A percentile compares a stretch with the other conserved stretches of the same genome.
Conservation (phyloP, 35 echinoderm and acorn worm genomes). For the Antedon bifida region DNA sequence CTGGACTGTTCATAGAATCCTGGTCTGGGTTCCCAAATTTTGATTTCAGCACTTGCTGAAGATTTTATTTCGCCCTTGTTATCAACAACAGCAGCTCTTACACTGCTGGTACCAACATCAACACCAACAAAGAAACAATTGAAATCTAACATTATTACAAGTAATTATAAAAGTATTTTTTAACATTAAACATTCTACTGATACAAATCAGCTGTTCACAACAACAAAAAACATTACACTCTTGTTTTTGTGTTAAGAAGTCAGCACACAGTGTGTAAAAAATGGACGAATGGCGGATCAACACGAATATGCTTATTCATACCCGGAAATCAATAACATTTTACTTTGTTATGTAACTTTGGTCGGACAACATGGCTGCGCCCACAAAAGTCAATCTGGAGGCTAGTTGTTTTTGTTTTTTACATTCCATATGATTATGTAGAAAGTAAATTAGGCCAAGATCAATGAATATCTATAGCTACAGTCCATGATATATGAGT, state of each 20-base stretch:
- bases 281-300: neutral
- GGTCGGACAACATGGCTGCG: neutral
- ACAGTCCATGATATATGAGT: too few relatives aligned
- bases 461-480: too few relatives aligned
- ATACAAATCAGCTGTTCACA: too few relatives aligned
- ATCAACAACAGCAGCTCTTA: constrained; percentile 60
- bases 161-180: too few relatives aligned
- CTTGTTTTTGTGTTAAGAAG: too few relatives aligned
- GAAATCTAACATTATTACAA: neutral
- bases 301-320: neutral
- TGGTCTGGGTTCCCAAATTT: constrained; percentile 43
- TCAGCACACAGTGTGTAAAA: neutral
- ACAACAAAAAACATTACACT: too few relatives aligned
- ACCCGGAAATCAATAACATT: neutral
- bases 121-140: constrained; percentile 48
- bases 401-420: neutral
- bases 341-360: neutral
- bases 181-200: too few relatives aligned
- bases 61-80: constrained; percentile 21
- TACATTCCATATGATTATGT: too few relatives aligned
- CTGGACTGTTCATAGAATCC: constrained; percentile 83
- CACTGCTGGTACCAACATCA: constrained; percentile 70
- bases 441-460: too few relatives aligned
- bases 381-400: neutral
- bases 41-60: constrained; percentile 28